Evolutionary conservation across 2,888 invertebrate species (phyloP), one percentile per base, ranked within the genome.

Genomic region (Congeria kusceri): DNA sequence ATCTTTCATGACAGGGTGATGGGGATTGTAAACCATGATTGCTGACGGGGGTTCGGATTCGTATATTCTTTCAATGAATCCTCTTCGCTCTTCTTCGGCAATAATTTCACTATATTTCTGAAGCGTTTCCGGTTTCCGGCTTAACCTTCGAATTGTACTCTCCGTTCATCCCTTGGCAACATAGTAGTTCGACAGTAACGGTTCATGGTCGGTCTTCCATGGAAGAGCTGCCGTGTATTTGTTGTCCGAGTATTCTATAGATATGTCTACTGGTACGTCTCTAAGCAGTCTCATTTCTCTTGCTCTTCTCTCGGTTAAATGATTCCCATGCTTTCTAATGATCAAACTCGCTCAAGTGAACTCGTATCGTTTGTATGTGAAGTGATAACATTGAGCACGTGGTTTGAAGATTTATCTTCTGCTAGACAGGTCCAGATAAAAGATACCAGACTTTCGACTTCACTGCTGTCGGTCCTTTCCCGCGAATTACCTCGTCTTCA

Each of bases 21-120:
- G 84, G 2, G 80, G 75, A 25, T 78, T 78, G 49, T 77, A 83
- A 28, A 80, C 80, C 0, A 59, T 56, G 18, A 29, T 11, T 13
- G 20, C 29, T 13, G 49, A 29, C 9, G 20, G 13, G 15, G 29
- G 7, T 44, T 27, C 20, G 25, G 9, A 20, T n/a, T 57, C 49
- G 4, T 9, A 5, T 18, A 65, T 65, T 44, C 25, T 23, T 39
- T 73, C 64, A 23, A 67, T 66, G n/a, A 66, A 67, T 13, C 66
- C 65, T 25, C 65, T 20, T 46, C 32, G 25, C 15, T 46, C 20
- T 39, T 66, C 65, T 4, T 70, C 66, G 20, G n/a, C 47, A 7
- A 71, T 53, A 18, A 77, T 77, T 9, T 71, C 28, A 3, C 61
- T 53, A 32, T 71, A 76, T 27, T 66, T 65, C 29, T 56, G 39